phyloP scores from a whole-genome alignment of 2,113 vertebrate genomes.

The Castor canadensis region DNA sequence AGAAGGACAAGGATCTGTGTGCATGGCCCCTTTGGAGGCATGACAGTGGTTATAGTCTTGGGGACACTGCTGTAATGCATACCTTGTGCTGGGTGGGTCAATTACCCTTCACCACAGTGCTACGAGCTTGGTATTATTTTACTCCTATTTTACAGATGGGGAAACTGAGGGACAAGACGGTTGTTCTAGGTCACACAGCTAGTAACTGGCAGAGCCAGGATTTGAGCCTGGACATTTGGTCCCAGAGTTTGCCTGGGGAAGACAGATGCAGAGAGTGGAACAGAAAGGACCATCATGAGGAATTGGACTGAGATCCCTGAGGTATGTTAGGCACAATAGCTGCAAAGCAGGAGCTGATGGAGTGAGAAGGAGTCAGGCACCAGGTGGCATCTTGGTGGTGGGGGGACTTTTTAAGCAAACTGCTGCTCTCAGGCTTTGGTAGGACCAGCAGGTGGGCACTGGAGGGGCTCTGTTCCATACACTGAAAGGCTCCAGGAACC shows the following conservation, averaged over 20 bases:
- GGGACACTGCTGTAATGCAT: too few relatives aligned
- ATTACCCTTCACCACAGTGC: neutral
- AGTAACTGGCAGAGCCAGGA: neutral
- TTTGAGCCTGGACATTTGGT: neutral
- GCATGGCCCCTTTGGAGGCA: neutral
- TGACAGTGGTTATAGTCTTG: rapidly evolving
- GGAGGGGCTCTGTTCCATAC: neutral
- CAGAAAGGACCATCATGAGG: neutral
- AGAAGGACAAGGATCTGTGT: rapidly evolving
- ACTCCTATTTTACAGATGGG: neutral
- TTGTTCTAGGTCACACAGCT: neutral
- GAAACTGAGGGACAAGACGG: neutral
- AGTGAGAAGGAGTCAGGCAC: rapidly evolving
- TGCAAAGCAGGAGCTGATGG: neutral
- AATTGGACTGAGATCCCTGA: neutral
- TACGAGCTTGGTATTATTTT: neutral
- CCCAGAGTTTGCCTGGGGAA: neutral
- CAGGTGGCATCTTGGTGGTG: rapidly evolving
- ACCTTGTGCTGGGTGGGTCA: neutral
- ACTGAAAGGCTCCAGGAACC: neutral
- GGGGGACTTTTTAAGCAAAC: neutral
- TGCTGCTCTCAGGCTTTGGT: neutral
- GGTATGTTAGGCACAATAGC: neutral
- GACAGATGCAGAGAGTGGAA: neutral
- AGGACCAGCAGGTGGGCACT: rapidly evolving